These are phyloP conservation scores for Caenorhabditis sinica DNA, from an alignment of 2,888 invertebrate species.

Conservation along the genomic window DNA sequence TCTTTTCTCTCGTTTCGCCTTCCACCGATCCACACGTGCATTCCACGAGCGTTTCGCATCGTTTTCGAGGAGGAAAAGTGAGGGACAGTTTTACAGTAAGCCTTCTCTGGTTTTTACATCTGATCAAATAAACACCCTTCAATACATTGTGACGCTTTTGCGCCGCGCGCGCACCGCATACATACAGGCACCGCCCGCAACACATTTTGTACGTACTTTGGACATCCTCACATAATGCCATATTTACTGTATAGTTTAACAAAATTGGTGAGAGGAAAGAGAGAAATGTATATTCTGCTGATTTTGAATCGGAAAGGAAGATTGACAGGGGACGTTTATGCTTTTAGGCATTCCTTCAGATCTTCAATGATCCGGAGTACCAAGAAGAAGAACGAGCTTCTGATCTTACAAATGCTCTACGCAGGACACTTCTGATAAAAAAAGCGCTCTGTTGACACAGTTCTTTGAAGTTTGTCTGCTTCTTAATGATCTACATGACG, in stretches of 20 bases:
- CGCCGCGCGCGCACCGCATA: slow-evolving; percentile 30
- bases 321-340: not conserved
- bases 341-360: not conserved
- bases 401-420: not conserved
- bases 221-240: slow-evolving; percentile 6
- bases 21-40: slow-evolving; percentile 44
- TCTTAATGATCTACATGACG: slow-evolving; percentile 6
- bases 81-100: slow-evolving; percentile 50
- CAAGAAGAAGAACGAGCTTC: not conserved
- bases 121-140: slow-evolving; percentile 62
- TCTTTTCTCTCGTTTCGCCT: slow-evolving; percentile 33
- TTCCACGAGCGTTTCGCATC: slow-evolving; percentile 50
- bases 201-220: slow-evolving; percentile 62
- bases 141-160: slow-evolving; percentile 56
- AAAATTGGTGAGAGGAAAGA: slow-evolving; percentile 6
- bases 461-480: slow-evolving; percentile 24
- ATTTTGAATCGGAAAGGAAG: not conserved
- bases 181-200: slow-evolving; percentile 41
- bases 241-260: slow-evolving; percentile 31
- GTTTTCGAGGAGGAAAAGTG: not conserved
- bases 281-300: not conserved
- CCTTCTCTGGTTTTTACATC: slow-evolving; percentile 55
- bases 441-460: not conserved
- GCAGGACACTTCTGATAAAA: not conserved
- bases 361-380: too few species aligned